Conservation (phyloP, 1,140 invertebrate species). For the Oreohelix idahoensis region DNA sequence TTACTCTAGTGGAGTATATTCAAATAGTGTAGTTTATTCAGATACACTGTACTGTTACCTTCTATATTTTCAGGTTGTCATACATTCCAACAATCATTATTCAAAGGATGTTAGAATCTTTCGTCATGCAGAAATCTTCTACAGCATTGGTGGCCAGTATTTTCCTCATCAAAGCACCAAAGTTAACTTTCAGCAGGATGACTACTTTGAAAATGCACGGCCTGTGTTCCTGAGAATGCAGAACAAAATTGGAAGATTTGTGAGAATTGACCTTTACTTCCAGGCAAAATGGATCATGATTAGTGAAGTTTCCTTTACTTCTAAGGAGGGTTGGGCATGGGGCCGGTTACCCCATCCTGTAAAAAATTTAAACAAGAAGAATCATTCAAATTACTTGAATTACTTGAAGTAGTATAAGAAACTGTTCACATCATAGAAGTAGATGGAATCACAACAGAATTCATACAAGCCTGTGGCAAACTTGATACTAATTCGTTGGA, state of each 20-base stretch:
- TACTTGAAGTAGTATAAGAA: too few relatives aligned
- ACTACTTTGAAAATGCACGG: constrained; percentile 85
- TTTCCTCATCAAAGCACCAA: constrained; percentile 83
- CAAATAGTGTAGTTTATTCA: too few relatives aligned
- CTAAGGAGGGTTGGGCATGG: constrained; percentile 68
- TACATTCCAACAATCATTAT: constrained; percentile 85
- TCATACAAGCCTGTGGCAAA: too few relatives aligned
- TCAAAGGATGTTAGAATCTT: constrained; percentile 80
- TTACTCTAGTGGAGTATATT: too few relatives aligned
- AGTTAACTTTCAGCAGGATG: constrained; percentile 84
- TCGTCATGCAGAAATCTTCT: constrained; percentile 80
- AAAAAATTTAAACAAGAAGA: too few relatives aligned
- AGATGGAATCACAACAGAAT: too few relatives aligned
- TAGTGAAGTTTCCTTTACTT: constrained; percentile 82
- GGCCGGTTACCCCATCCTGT: too few relatives aligned
- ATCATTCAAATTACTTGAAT: too few relatives aligned
- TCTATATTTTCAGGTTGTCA: constrained; percentile 75
- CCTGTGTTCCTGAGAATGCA: constrained; percentile 89
- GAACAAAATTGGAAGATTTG: constrained; percentile 85
- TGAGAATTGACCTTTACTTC: constrained; percentile 87
- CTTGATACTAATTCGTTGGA: too few relatives aligned
- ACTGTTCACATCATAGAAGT: too few relatives aligned
- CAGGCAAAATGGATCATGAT: constrained; percentile 90
- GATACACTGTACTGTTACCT: neutral
- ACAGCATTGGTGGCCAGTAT: constrained; percentile 84